A percentile compares a stretch with the other conserved stretches of the same genome.
phyloP scores from a whole-genome alignment of 1,140 invertebrate genomes.

The Dryas iulia region DNA sequence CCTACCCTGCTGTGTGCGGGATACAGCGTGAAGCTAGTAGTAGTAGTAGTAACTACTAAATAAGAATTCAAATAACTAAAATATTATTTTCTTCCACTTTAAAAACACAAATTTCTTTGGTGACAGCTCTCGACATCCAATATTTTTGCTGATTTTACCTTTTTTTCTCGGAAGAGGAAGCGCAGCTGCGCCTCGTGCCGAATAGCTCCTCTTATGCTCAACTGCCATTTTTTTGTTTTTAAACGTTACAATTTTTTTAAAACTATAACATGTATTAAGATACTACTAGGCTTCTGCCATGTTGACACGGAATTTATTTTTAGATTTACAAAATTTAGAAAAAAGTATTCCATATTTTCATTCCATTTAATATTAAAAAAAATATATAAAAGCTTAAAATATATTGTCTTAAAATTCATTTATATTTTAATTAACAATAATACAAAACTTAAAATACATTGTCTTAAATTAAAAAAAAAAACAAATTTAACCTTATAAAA shows the following conservation, averaged over 20 bases:
- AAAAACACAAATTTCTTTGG: slow-evolving; percentile 49
- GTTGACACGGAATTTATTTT: background rate
- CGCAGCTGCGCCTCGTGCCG: slow-evolving; percentile 72
- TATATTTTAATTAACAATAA: no score
- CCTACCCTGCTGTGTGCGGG: no score
- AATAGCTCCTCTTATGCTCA: slow-evolving; percentile 53
- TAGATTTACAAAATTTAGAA: background rate
- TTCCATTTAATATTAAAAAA: no score
- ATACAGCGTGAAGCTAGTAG: no score
- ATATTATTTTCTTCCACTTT: slow-evolving; percentile 18
- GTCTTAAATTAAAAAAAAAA: no score
- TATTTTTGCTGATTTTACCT: slow-evolving; percentile 53
- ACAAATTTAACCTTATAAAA: background rate
- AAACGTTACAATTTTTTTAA: slow-evolving; percentile 36
- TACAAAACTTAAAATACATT: no score
- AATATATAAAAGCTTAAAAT: no score
- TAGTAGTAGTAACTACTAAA: no score
- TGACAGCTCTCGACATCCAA: slow-evolving; percentile 58
- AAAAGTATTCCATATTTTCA: no score
- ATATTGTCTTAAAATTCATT: no score
- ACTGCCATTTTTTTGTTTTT: slow-evolving; percentile 51
- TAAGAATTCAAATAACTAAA: background rate
- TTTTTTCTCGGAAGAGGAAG: slow-evolving; percentile 74
- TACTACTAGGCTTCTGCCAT: slow-evolving; percentile 9
- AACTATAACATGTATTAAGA: slow-evolving; percentile 2